Evolutionary conservation across 1,140 invertebrate genomes (phyloP), one percentile per base, ranked within the genome.

Genomic region (Drosophila bocki): DNA sequence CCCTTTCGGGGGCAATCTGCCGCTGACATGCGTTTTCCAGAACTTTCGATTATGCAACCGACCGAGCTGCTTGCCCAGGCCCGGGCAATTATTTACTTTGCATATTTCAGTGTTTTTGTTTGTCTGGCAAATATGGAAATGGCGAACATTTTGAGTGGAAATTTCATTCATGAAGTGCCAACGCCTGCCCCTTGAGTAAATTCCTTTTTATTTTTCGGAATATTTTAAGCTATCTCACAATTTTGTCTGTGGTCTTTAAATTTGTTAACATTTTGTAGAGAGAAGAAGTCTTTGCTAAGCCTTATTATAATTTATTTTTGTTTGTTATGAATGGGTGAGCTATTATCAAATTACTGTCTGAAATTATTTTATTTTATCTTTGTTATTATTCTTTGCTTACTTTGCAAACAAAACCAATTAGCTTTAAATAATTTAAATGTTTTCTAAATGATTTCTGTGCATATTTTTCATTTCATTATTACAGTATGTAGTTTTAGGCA

Each of bases 141-240:
- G 47, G 60, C 35, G 47, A 83, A 44, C 35, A 86, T 71, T 87
- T 75, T 80, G 70, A 74, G 71, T 51, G 26, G 15, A 56, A 77
- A 80, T 61, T 87, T 72, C 64, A 82, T 87, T 87, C 76, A 79
- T 79, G 65, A 76, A 87, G 70, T 82, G 78, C 64, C 22, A 81
- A 75, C 22, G 29, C 53, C 50, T 26, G 47, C 13, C 48, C 29
- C 37, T 56, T 65, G n/a, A 39, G 19, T 47, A 7, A 39, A 35
- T 33, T 33, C 11, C 3, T 22, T 64, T 69, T 69, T 37, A 32
- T 33, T 15, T 53, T 15, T 1, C 22, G 12, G 17, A 19, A 63
- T 19, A 45, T 45, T 37, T 65, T 35, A 22, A 45, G 44, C 35
- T 15, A 15, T 5, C 12, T 37, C 11, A 12, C 15, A 33, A 35